Conservation (phyloP, 2,113 vertebrate genomes). For the Antechinus flavipes region DNA sequence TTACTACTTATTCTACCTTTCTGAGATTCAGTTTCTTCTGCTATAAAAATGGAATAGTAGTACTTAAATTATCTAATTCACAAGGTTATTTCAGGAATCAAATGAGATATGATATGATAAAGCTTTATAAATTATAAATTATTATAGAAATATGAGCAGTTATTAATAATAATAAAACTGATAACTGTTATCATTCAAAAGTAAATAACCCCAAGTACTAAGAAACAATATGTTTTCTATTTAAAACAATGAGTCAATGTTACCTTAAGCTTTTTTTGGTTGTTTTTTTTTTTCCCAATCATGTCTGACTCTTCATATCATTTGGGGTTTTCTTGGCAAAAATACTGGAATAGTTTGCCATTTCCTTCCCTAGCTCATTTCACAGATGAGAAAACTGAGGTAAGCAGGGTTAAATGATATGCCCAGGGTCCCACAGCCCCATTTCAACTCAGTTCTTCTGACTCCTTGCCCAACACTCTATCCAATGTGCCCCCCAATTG, state of each 20-base stretch:
- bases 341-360: neutral
- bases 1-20: too few species aligned
- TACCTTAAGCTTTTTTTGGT: neutral
- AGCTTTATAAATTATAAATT: neutral
- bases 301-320: neutral
- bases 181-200: neutral
- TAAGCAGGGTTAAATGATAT: neutral
- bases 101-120: neutral
- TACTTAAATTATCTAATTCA: neutral
- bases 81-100: fast-evolving
- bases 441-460: neutral
- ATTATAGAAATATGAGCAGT: neutral
- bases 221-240: neutral
- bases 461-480: neutral
- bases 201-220: neutral
- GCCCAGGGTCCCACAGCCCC: neutral
- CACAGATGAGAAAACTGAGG: neutral
- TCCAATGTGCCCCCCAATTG: too few species aligned
- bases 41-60: neutral
- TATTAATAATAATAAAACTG: neutral
- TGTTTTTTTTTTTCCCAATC: neutral
- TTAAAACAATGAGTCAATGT: neutral
- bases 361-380: neutral
- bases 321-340: neutral
- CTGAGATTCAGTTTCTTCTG: neutral